A percentile compares a stretch with the other conserved stretches of the same genome.
These are phyloP conservation scores for Chaetogeoica ovagalla DNA, from an alignment of 2,888 invertebrate species.

Conservation along the genomic window DNA sequence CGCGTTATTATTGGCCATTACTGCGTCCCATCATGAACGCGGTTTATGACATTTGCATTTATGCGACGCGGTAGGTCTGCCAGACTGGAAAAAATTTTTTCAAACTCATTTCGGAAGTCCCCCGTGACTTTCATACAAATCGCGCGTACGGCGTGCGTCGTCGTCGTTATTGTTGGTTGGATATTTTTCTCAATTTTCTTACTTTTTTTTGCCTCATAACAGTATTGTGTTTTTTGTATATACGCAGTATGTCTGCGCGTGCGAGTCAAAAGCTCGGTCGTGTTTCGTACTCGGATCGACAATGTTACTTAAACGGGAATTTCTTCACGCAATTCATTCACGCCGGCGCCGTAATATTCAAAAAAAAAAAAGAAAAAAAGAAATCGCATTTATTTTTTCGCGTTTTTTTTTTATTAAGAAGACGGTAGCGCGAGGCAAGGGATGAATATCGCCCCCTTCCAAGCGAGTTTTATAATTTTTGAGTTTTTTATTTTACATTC, in stretches of 20 bases:
- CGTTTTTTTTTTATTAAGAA: too few species aligned
- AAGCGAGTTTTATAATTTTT: too few species aligned
- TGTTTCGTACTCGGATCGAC: background rate
- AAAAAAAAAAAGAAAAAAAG: too few species aligned
- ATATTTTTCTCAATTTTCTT: background rate
- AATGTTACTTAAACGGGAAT: too few species aligned
- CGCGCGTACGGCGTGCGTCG: background rate
- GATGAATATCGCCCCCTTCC: too few species aligned
- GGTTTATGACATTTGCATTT: slow-evolving; percentile 27
- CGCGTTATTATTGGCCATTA: slow-evolving; percentile 29
- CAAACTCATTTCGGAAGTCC: slow-evolving; percentile 37
- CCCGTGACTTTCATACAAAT: slow-evolving; percentile 35
- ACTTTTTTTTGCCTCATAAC: background rate
- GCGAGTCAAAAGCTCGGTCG: background rate
- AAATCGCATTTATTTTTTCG: too few species aligned
- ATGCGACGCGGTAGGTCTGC: slow-evolving; percentile 41
- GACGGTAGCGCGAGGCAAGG: too few species aligned
- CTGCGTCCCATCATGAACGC: slow-evolving; percentile 44
- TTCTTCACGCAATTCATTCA: too few species aligned
- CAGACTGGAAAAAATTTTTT: background rate
- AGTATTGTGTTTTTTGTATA: slow-evolving; percentile 12
- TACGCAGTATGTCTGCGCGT: background rate
- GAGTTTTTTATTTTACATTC: too few species aligned
- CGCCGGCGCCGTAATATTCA: too few species aligned
- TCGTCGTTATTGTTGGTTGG: too few species aligned